Evolutionary conservation across 2,113 vertebrate genomes (phyloP).

Genomic region (Pluvialis apricaria): DNA sequence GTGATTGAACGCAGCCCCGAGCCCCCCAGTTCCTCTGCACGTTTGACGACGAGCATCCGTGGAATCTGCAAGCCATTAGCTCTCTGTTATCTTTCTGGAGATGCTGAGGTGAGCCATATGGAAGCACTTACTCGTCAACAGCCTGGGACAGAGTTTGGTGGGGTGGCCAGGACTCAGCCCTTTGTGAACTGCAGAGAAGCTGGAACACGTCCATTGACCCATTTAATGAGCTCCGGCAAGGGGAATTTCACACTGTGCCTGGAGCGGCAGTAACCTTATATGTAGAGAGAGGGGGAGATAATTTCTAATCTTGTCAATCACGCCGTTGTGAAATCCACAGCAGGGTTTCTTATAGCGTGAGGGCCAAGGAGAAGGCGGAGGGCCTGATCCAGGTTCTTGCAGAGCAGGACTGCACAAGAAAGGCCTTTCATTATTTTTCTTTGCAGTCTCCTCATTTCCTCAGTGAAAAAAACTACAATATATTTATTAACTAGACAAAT

Average conservation of each 20-base stretch:
- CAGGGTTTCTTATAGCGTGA: slow-evolving; percentile 50
- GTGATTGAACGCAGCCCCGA: slow-evolving; percentile 27
- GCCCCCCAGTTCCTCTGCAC: neutral
- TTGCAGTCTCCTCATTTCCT: slow-evolving; percentile 61
- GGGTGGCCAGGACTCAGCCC: slow-evolving; percentile 66
- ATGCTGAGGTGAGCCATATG: slow-evolving; percentile 72
- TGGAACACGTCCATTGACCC: slow-evolving; percentile 69
- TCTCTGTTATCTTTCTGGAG: slow-evolving; percentile 69
- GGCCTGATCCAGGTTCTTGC: slow-evolving; percentile 45
- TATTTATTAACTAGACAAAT: slow-evolving; percentile 66
- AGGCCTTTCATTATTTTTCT: slow-evolving; percentile 54
- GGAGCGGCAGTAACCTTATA: slow-evolving; percentile 69
- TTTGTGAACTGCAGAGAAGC: slow-evolving; percentile 69
- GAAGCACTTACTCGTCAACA: slow-evolving; percentile 71
- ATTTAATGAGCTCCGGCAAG: slow-evolving; percentile 73
- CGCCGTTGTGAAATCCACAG: slow-evolving; percentile 61
- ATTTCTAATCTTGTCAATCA: slow-evolving; percentile 72
- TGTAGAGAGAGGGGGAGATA: slow-evolving; percentile 57
- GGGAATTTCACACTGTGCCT: slow-evolving; percentile 74
- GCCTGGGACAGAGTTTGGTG: slow-evolving; percentile 66
- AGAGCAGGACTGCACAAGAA: slow-evolving; percentile 34
- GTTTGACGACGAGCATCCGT: slow-evolving; percentile 28
- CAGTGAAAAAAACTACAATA: slow-evolving; percentile 45
- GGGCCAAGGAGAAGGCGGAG: slow-evolving; percentile 44
- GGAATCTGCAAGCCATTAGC: slow-evolving; percentile 72